These are phyloP conservation scores for Pelvicachromis taeniatus DNA, from an alignment of 2,113 vertebrate species.

Conservation along the genomic window DNA sequence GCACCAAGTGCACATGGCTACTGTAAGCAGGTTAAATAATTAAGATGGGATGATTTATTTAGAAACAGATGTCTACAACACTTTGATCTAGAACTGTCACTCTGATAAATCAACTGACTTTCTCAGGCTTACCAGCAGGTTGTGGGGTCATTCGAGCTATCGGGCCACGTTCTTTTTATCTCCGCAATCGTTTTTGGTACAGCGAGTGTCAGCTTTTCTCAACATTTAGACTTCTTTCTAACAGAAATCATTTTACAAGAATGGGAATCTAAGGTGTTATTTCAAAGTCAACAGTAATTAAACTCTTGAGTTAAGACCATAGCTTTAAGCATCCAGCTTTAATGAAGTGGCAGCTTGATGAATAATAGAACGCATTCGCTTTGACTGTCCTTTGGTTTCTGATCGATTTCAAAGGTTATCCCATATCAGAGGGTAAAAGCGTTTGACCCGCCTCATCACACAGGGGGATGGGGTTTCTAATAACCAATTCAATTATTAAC, in stretches of 20 bases:
- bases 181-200: not conserved
- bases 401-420: constrained; percentile 43
- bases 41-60: constrained; percentile 55
- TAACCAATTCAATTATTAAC: constrained; percentile 42
- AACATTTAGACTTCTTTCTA: not conserved
- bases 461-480: constrained; percentile 6
- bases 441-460: not conserved
- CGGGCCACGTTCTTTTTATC: not conserved
- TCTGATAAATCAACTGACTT: not conserved
- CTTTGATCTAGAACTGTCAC: constrained; percentile 10
- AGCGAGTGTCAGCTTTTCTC: not conserved
- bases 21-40: constrained; percentile 53
- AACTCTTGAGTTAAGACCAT: not conserved
- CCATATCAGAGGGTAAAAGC: constrained; percentile 19
- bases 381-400: constrained; percentile 20
- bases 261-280: not conserved
- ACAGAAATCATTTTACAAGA: not conserved
- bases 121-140: constrained; percentile 5
- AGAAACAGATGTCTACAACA: constrained; percentile 35
- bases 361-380: constrained; percentile 30
- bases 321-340: not conserved
- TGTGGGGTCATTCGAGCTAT: not conserved
- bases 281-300: not conserved
- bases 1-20: constrained; percentile 12
- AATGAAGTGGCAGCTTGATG: constrained; percentile 14